Evolutionary conservation across 2,797 vertebrate species (phyloP).

Genomic region (Trematomus bernacchii): DNA sequence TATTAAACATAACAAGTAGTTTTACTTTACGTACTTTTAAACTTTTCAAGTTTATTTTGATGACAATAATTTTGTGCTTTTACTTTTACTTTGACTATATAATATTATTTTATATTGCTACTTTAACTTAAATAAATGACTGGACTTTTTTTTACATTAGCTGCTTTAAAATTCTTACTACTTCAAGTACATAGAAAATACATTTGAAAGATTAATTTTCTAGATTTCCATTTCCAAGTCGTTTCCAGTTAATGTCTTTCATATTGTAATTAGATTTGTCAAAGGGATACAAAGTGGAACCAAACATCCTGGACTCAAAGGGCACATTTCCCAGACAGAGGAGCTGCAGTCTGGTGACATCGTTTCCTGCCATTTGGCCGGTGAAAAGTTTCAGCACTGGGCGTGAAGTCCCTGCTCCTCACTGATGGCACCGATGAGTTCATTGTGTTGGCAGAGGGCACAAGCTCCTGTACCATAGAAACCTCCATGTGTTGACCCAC

Average conservation of each 20-base stretch:
- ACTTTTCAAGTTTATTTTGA: too few relatives aligned
- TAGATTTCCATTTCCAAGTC: not conserved
- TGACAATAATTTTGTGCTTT: too few relatives aligned
- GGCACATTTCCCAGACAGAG: slow-evolving; percentile 31
- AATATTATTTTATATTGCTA: too few relatives aligned
- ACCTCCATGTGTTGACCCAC: slow-evolving; percentile 10
- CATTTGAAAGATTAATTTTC: not conserved
- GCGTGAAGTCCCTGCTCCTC: slow-evolving; percentile 43
- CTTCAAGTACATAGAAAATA: not conserved
- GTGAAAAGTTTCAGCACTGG: slow-evolving; percentile 18
- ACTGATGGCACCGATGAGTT: slow-evolving; percentile 44
- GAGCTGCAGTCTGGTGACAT: slow-evolving; percentile 46
- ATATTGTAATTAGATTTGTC: slow-evolving; percentile 12
- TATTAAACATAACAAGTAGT: too few relatives aligned
- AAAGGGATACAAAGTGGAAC: slow-evolving; percentile 35
- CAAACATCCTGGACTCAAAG: slow-evolving; percentile 32
- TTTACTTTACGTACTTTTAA: too few relatives aligned
- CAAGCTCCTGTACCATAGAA: slow-evolving; percentile 15
- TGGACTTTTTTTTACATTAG: not conserved
- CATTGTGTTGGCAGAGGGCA: slow-evolving; percentile 30
- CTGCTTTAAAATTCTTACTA: not conserved
- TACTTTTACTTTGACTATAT: too few relatives aligned
- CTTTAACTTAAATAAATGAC: too few relatives aligned
- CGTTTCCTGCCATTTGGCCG: slow-evolving; percentile 45
- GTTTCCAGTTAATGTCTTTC: not conserved